These are phyloP conservation scores for Ceuthmochares aereus DNA, from an alignment of 2,113 vertebrate genomes.

Conservation along the genomic window DNA sequence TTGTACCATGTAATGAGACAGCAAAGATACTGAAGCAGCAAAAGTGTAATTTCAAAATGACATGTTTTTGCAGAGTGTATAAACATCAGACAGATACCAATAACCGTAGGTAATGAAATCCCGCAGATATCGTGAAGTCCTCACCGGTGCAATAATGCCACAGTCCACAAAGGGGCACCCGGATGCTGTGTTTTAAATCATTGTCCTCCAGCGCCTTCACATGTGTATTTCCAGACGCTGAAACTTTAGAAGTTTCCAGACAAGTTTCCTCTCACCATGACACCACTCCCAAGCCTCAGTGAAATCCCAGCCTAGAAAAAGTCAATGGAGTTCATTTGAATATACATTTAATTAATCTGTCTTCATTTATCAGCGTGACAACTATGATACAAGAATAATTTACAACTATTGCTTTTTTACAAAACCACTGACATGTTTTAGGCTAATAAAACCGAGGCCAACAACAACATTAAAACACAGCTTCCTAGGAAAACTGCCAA, in stretches of 20 bases:
- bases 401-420: background rate
- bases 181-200: background rate
- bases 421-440: background rate
- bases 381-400: slow-evolving; percentile 21
- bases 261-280: background rate
- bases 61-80: background rate
- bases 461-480: slow-evolving; percentile 32
- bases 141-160: slow-evolving; percentile 22
- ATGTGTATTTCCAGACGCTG: background rate
- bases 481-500: slow-evolving; percentile 16
- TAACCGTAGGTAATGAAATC: slow-evolving; percentile 15
- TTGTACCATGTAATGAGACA: background rate
- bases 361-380: slow-evolving; percentile 50
- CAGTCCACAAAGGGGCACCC: slow-evolving; percentile 54
- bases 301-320: background rate
- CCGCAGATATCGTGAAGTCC: background rate
- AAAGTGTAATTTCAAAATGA: slow-evolving; percentile 17
- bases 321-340: background rate
- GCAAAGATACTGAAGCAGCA: background rate
- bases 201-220: background rate
- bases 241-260: slow-evolving; percentile 31
- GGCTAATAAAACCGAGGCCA: slow-evolving; percentile 28
- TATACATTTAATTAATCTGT: slow-evolving; percentile 46
- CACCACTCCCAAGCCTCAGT: background rate
- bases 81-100: slow-evolving; percentile 23